Percentiles rank a stretch among this genome's conserved stretches.
These are phyloP conservation scores for Drosophila mimetica DNA, from an alignment of 2,888 invertebrate species.

Conservation along the genomic window DNA sequence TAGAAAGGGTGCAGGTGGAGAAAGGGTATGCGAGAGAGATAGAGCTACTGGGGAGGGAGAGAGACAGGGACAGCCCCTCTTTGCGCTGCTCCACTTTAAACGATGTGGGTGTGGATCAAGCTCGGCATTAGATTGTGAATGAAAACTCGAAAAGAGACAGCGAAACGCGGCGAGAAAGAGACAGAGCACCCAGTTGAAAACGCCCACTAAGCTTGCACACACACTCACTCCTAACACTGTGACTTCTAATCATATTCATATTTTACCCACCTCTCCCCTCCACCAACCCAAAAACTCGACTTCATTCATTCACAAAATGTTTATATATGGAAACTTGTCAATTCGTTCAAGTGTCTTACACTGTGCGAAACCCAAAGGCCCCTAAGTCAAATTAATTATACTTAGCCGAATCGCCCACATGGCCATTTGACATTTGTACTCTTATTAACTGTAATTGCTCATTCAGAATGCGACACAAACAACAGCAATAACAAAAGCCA, in stretches of 20 bases:
- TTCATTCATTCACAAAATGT: constrained; percentile 73
- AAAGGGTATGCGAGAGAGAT: constrained; percentile 15
- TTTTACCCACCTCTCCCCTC: not conserved
- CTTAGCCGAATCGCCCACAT: constrained; percentile 44
- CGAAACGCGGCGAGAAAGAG: constrained; percentile 16
- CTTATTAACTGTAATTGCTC: constrained; percentile 72
- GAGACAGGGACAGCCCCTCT: constrained; percentile 21
- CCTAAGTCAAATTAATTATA: constrained; percentile 70
- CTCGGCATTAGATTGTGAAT: constrained; percentile 72
- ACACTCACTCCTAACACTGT: constrained; percentile 31
- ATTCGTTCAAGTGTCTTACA: constrained; percentile 72
- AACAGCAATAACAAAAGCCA: constrained; percentile 13
- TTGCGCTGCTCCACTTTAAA: constrained; percentile 68
- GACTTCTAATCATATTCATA: constrained; percentile 72
- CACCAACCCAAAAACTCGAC: constrained; percentile 6
- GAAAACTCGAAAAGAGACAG: constrained; percentile 48
- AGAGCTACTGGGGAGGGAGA: constrained; percentile 2
- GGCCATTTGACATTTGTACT: constrained; percentile 59
- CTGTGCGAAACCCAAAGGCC: constrained; percentile 64
- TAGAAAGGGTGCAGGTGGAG: constrained; percentile 23
- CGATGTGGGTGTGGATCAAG: constrained; percentile 72
- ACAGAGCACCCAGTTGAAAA: constrained; percentile 36
- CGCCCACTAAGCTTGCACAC: constrained; percentile 60
- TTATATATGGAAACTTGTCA: constrained; percentile 78
- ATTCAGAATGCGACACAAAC: constrained; percentile 46